These are phyloP conservation scores for Daphoenositta chrysoptera DNA, from an alignment of 2,113 vertebrate genomes.

Conservation along the genomic window DNA sequence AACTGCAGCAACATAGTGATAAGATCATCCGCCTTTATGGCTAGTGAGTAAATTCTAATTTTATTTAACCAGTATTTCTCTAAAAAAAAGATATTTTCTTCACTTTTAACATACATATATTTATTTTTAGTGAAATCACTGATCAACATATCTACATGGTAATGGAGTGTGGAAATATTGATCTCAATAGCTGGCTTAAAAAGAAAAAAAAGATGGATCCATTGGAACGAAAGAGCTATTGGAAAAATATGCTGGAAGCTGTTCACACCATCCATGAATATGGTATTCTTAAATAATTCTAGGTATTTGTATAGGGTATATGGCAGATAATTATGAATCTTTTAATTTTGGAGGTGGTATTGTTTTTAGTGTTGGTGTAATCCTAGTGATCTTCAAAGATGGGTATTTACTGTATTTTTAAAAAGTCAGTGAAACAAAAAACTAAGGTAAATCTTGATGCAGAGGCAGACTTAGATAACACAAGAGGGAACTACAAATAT, in stretches of 20 bases:
- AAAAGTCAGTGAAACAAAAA: neutral
- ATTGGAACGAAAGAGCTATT: slow-evolving; percentile 92
- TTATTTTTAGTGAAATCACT: slow-evolving; percentile 86
- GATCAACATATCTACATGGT: slow-evolving; percentile 92
- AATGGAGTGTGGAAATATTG: slow-evolving; percentile 97
- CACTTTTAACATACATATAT: neutral
- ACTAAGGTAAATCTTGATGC: neutral
- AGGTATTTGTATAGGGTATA: neutral
- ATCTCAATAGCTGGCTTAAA: slow-evolving; percentile 94
- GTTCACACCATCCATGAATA: slow-evolving; percentile 94
- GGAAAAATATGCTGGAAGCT: slow-evolving; percentile 98
- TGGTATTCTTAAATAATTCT: slow-evolving; percentile 72
- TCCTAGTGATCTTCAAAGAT: neutral
- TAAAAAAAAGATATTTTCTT: neutral
- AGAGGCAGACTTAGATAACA: neutral
- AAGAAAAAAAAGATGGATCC: slow-evolving; percentile 89
- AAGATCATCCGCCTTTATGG: slow-evolving; percentile 95
- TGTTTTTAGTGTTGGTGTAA: neutral
- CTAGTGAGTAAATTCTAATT: slow-evolving; percentile 80
- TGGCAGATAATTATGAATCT: neutral
- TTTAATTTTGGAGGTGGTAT: neutral
- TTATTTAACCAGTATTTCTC: neutral
- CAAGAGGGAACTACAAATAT: neutral
- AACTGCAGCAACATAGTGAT: slow-evolving; percentile 91
- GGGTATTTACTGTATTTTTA: neutral